A percentile compares a stretch with the other conserved stretches of the same genome.
Evolutionary conservation across 2,113 vertebrate species (phyloP).

Genomic region (Chloebia gouldiae): DNA sequence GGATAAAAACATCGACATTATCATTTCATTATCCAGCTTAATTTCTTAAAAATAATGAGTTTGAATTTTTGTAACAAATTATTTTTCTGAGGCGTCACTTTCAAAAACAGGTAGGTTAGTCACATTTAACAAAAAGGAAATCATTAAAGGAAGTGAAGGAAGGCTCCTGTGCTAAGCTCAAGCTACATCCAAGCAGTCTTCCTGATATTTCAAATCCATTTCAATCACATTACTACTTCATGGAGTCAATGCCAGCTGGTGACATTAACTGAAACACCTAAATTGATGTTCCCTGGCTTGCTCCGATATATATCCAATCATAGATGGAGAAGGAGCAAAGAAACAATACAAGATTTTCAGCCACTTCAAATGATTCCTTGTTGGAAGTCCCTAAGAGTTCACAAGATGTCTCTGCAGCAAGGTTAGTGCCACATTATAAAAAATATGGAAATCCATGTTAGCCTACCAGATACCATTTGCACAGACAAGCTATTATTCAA

Average conservation of each 20-base stretch:
- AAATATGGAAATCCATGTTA: not conserved
- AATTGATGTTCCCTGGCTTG: not conserved
- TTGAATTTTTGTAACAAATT: not conserved
- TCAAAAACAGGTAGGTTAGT: not conserved
- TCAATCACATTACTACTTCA: not conserved
- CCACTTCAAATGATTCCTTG: not conserved
- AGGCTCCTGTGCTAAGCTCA: not conserved
- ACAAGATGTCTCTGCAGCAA: not conserved
- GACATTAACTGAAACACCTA: not conserved
- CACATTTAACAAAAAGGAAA: not conserved
- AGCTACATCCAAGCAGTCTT: not conserved
- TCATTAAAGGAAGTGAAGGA: not conserved
- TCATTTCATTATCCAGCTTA: slow-evolving; percentile 33
- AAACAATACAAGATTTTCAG: not conserved
- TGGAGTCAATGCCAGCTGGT: not conserved
- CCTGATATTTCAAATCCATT: not conserved
- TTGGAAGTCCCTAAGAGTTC: not conserved
- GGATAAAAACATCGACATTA: not conserved
- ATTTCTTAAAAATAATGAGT: slow-evolving; percentile 42
- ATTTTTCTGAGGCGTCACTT: not conserved
- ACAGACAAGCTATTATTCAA: not conserved
- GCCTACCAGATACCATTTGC: not conserved
- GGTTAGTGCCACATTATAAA: not conserved
- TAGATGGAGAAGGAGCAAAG: not conserved
- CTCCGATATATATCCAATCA: not conserved